These are phyloP conservation scores for Sepioteuthis lessoniana DNA, from an alignment of 2,888 invertebrate species.

Conservation along the genomic window DNA sequence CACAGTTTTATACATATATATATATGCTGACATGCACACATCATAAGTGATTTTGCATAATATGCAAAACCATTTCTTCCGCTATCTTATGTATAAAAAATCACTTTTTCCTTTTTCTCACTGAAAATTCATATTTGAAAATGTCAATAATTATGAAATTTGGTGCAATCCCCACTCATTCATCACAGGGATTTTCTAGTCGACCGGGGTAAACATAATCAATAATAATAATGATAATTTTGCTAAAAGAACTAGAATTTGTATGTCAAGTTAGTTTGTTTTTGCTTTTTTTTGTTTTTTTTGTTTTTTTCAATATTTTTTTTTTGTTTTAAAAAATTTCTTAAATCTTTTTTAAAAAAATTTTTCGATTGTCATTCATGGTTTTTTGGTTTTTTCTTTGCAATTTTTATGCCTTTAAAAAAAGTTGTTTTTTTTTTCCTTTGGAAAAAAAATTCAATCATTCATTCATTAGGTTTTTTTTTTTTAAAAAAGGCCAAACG, in stretches of 20 bases:
- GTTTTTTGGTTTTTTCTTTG: background rate
- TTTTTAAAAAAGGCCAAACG: background rate
- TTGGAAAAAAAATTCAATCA: background rate
- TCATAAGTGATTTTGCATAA: background rate
- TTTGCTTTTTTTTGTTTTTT: background rate
- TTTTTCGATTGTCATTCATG: background rate
- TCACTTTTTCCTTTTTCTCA: background rate
- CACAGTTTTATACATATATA: background rate
- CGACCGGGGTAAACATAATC: slow-evolving; percentile 7
- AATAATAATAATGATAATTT: slow-evolving; percentile 10
- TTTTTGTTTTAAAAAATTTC: too few species aligned
- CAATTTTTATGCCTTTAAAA: background rate
- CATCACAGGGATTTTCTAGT: slow-evolving; percentile 1
- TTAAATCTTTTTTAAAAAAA: background rate
- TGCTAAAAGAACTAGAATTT: background rate
- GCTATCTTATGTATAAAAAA: slow-evolving; percentile 25
- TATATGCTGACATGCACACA: background rate
- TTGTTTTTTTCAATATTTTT: background rate
- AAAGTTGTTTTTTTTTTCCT: background rate
- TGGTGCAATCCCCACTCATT: background rate
- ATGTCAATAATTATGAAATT: background rate
- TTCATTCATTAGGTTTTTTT: background rate
- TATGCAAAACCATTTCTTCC: background rate
- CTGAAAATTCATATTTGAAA: background rate
- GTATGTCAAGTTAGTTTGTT: background rate